phyloP scores from a whole-genome alignment of 2,888 invertebrate species.

The Melinaea menophilus region DNA sequence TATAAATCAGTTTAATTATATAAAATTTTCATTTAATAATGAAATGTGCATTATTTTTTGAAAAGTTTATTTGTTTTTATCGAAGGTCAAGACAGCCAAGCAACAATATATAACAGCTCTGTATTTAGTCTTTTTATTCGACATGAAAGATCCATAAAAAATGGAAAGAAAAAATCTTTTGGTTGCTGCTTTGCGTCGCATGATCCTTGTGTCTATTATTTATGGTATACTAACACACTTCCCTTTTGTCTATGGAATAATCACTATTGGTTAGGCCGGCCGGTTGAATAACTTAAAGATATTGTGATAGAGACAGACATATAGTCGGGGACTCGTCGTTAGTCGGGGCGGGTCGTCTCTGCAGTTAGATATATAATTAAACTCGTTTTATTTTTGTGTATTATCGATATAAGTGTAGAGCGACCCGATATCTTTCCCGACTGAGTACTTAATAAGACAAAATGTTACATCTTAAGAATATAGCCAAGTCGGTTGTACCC shows the following conservation, averaged over 20 bases:
- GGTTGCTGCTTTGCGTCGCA: neutral
- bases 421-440: constrained; percentile 68
- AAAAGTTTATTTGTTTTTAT: no score
- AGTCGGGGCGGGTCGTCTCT: constrained; percentile 75
- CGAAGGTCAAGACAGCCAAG: no score
- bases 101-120: no score
- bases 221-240: neutral
- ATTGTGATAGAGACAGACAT: constrained; percentile 6
- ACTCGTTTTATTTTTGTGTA: constrained; percentile 54
- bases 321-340: constrained; percentile 42
- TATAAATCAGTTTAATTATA: no score
- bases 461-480: constrained; percentile 86
- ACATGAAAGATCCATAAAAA: neutral
- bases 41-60: no score
- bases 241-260: constrained; percentile 4
- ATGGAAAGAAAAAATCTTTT: neutral
- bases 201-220: neutral
- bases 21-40: no score
- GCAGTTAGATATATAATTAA: constrained; percentile 49
- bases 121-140: no score
- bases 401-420: constrained; percentile 59
- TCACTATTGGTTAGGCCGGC: constrained; percentile 5
- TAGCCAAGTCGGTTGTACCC: constrained; percentile 79
- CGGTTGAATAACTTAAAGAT: constrained; percentile 7
- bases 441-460: constrained; percentile 39